A percentile compares a stretch with the other conserved stretches of the same genome.
These are phyloP conservation scores for Rhodinocichla rosea DNA, from an alignment of 2,113 vertebrate species.

Conservation along the genomic window DNA sequence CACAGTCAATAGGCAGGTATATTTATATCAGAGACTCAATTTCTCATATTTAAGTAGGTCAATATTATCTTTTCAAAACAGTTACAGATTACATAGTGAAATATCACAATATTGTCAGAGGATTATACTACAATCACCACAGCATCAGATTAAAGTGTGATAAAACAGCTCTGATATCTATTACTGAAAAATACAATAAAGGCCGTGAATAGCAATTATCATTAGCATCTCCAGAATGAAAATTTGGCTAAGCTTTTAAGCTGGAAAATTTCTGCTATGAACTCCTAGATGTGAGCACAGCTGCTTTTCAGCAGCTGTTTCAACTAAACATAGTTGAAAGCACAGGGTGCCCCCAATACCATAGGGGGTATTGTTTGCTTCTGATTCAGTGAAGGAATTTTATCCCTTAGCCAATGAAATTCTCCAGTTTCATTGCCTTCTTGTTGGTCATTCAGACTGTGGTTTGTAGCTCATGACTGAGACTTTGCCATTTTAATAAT, in stretches of 20 bases:
- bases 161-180: not conserved
- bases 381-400: not conserved
- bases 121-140: not conserved
- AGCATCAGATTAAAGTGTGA: not conserved
- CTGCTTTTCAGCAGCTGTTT: not conserved
- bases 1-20: not conserved
- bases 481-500: not conserved
- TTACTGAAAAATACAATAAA: not conserved
- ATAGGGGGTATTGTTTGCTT: not conserved
- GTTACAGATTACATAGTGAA: not conserved
- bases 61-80: not conserved
- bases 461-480: not conserved
- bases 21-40: not conserved
- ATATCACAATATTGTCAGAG: not conserved
- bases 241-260: not conserved
- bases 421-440: not conserved
- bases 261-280: not conserved
- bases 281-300: not conserved
- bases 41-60: constrained; percentile 2
- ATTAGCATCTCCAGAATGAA: not conserved
- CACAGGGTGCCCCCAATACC: not conserved
- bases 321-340: not conserved
- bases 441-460: not conserved
- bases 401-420: not conserved
- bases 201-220: not conserved